Conservation (phyloP, 2,797 vertebrate genomes). For the Rhodeus uyekii region DNA sequence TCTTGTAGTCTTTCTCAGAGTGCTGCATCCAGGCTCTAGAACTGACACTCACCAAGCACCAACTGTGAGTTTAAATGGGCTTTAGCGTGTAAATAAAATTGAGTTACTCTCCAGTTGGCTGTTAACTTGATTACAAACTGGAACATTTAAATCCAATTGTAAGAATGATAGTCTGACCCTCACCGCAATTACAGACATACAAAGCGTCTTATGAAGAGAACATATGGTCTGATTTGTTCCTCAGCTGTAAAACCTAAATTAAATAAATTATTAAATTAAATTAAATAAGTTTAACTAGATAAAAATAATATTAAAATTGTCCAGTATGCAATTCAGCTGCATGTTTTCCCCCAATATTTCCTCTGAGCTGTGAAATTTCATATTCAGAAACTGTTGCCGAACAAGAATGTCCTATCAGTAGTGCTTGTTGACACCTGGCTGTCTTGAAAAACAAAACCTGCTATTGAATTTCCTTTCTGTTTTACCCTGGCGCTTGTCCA, state of each 20-base stretch:
- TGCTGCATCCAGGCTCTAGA: neutral
- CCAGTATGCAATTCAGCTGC: neutral
- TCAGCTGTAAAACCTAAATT: neutral
- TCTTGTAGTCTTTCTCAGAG: conserved; percentile 6
- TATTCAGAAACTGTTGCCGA: neutral
- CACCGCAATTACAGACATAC: neutral
- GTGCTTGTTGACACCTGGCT: conserved; percentile 33
- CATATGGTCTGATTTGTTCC: neutral
- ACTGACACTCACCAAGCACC: conserved; percentile 18
- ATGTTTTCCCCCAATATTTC: neutral
- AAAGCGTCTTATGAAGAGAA: neutral
- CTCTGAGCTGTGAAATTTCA: neutral
- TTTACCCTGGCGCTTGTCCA: conserved; percentile 24
- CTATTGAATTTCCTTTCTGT: conserved; percentile 2
- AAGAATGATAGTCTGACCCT: conserved; percentile 6
- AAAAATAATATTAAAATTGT: neutral
- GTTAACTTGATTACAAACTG: conserved; percentile 24
- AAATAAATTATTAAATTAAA: neutral
- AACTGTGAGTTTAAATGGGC: conserved; percentile 3
- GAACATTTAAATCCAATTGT: conserved; percentile 28
- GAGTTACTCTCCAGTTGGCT: conserved; percentile 24
- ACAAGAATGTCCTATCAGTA: neutral
- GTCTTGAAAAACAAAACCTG: conserved; percentile 34
- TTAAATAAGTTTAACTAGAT: neutral
- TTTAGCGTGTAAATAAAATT: conserved; percentile 26